Base-by-base conservation (phyloP, 2,797 vertebrate species). In the Oreonectes daqikongensis region DNA sequence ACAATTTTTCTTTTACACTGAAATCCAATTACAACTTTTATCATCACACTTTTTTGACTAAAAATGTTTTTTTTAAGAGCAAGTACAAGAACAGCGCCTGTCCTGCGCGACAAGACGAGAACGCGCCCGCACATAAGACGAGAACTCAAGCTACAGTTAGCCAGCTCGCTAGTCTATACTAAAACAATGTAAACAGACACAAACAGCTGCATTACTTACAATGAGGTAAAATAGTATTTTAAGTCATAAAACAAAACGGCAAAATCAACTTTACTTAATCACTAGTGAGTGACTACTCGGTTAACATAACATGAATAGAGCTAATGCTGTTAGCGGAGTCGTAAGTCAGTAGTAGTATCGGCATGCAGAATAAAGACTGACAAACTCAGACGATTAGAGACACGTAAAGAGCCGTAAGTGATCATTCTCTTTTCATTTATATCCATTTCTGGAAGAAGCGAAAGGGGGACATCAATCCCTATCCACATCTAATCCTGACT, bases 301-400 rank as follows among this genome's bases (percentile, higher is more conserved):
- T 42, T 3, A 14, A 12, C 40, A 2, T 14, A 42, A 42, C 40
- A 35, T 2, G 38, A 60, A 53, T 46, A 26, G 57, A 30, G 75
- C 75, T 77, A 77, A 64, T 9, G 46, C 22, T 77, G 75, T 77
- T 64, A 77, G 75, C 75, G 67, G 57, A 64, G 30, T 77, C 46
- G 44, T 17, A 70, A 63, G 40, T 77, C 44, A 2, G 44, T 20
- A 2, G 44, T 20, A 30, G 22, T 64, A 77, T 44, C 42, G 66
- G 60, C 48, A 70, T 55, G 67, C 67, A 61, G 46, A 70, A 77
- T 57, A 64, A 77, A 63, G 57, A 44, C 65, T 38, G 74, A 70
- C 44, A 63, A 70, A 77, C 75, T 70, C 46, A 26, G 18, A 20
- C 44, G 44, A 69, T 40, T 61, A 48, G 8, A 75, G 1, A 67